Conservation (phyloP, 35 echinoderm and acorn worm genomes). For the Holothuria glaberrima region DNA sequence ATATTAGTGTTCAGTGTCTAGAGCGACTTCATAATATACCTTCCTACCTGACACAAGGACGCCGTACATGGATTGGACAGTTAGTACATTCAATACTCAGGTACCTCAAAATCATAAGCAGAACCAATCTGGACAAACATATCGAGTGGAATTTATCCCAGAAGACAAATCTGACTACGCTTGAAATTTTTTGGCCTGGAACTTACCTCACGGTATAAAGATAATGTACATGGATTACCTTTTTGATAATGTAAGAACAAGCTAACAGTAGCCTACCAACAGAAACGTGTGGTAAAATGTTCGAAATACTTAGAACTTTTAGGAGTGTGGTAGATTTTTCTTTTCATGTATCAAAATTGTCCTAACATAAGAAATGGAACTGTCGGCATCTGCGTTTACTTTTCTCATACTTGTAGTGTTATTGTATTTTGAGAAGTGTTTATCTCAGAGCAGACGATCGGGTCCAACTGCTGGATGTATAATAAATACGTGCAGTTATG, state of each 20-base stretch:
- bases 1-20: too few species aligned
- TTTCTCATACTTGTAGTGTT: background rate
- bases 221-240: too few species aligned
- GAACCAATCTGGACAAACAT: background rate
- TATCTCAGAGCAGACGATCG: background rate
- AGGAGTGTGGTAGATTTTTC: too few species aligned
- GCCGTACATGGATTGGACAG: too few species aligned
- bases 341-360: too few species aligned
- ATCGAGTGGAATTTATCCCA: background rate
- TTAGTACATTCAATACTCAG: background rate
- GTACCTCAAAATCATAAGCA: too few species aligned
- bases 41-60: background rate
- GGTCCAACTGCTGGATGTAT: constrained; percentile 11
- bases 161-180: background rate
- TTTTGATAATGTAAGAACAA: too few species aligned
- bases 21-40: background rate
- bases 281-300: too few species aligned
- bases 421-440: background rate
- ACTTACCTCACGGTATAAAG: background rate
- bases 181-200: background rate
- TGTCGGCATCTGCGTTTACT: background rate
- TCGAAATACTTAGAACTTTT: too few species aligned
- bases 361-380: background rate
- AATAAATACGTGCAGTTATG: constrained; percentile 49
- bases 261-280: too few species aligned